These are phyloP conservation scores for Ostrea denselamellosa DNA, from an alignment of 1,140 invertebrate genomes.

Conservation along the genomic window DNA sequence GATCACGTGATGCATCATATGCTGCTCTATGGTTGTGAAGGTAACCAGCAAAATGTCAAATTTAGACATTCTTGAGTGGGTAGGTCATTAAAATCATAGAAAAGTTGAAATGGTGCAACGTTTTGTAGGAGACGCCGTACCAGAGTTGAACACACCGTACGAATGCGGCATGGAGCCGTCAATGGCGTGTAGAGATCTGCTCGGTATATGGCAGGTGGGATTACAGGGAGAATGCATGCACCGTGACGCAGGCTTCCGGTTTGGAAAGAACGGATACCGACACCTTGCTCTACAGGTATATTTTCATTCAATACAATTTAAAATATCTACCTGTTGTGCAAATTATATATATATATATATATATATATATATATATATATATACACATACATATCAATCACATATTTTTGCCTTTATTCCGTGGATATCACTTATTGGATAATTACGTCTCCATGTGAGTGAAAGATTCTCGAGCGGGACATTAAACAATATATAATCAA, in stretches of 20 bases:
- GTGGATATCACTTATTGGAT: no score
- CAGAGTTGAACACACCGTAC: conserved; percentile 39
- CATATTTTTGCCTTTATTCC: no score
- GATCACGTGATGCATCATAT: conserved; percentile 65
- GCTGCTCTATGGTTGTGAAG: conserved; percentile 61
- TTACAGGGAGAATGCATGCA: conserved; percentile 56
- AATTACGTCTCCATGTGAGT: no score
- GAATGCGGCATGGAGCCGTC: conserved; percentile 47
- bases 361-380: no score
- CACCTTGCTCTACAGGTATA: conserved; percentile 55
- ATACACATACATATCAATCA: no score
- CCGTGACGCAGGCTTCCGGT: conserved; percentile 57
- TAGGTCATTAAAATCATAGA: no score
- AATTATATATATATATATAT: no score
- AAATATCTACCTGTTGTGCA: not conserved
- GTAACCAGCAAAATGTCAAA: not conserved
- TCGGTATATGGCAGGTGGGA: conserved; percentile 56
- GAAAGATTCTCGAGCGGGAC: no score
- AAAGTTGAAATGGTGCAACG: not conserved
- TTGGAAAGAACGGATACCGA: conserved; percentile 53
- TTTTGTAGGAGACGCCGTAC: not conserved
- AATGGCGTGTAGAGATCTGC: not conserved
- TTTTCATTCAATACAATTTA: not conserved
- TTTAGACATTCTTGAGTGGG: no score
- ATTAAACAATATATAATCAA: no score